A percentile compares a stretch with the other conserved stretches of the same genome.
These are phyloP conservation scores for Neomorphus geoffroyi DNA, from an alignment of 2,797 vertebrate species.

Conservation along the genomic window DNA sequence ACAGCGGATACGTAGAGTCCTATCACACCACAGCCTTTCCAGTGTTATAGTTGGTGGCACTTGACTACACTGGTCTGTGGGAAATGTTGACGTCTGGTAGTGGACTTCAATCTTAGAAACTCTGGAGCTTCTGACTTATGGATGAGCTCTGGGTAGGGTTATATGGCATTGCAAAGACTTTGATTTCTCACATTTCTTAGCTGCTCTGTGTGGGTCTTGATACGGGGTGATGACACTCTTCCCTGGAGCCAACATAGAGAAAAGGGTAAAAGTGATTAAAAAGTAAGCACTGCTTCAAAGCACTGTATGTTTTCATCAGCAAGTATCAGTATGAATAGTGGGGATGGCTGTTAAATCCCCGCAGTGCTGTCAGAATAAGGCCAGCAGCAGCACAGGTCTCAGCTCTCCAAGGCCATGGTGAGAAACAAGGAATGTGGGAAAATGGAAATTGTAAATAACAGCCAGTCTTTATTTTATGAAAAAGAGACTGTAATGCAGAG, in stretches of 20 bases:
- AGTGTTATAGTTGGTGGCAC: neutral
- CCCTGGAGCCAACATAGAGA: neutral
- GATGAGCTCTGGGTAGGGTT: neutral
- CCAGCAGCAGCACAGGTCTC: neutral
- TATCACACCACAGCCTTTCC: neutral
- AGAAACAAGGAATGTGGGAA: neutral
- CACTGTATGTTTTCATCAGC: neutral
- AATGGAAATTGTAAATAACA: neutral
- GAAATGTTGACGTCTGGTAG: neutral
- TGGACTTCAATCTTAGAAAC: neutral
- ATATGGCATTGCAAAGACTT: neutral
- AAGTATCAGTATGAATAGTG: neutral
- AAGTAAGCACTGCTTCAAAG: neutral
- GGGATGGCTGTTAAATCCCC: neutral
- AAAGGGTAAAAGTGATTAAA: neutral
- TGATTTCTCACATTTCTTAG: neutral
- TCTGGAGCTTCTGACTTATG: neutral
- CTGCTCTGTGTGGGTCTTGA: neutral
- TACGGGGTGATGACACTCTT: neutral
- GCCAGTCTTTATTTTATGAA: neutral
- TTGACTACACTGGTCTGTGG: neutral
- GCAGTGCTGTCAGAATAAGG: neutral
- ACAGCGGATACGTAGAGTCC: neutral
- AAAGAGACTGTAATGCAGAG: neutral
- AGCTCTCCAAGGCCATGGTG: neutral